A percentile compares a stretch with the other conserved stretches of the same genome.
Conservation (phyloP, 2,113 vertebrate species). For the Himantopus leucocephalus region DNA sequence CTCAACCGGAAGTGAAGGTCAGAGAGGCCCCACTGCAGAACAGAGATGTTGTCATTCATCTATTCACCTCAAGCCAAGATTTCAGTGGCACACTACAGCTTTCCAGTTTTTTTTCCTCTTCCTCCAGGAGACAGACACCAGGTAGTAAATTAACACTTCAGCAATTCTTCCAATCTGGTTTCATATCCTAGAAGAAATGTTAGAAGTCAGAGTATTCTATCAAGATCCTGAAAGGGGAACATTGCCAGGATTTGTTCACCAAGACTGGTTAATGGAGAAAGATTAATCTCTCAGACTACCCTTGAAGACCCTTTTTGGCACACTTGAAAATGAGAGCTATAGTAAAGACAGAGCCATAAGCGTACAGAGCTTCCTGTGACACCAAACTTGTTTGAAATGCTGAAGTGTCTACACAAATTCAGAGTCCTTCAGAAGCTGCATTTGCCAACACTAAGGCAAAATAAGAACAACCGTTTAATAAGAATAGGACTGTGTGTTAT, state of each 20-base stretch:
- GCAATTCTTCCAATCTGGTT: not conserved
- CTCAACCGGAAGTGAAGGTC: conserved; percentile 73
- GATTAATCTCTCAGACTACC: not conserved
- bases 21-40: conserved; percentile 31
- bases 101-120: not conserved
- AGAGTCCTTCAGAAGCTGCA: not conserved
- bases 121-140: not conserved
- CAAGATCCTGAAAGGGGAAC: not conserved
- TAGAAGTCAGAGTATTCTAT: not conserved
- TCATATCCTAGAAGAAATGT: not conserved
- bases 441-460: not conserved
- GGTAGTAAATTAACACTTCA: conserved; percentile 46
- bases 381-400: not conserved
- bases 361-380: not conserved
- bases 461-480: not conserved
- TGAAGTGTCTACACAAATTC: not conserved
- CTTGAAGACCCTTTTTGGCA: not conserved
- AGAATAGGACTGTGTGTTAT: not conserved
- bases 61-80: conserved; percentile 50
- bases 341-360: not conserved
- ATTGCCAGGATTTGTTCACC: not conserved
- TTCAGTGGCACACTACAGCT: conserved; percentile 63
- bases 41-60: conserved; percentile 52
- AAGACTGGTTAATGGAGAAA: not conserved
- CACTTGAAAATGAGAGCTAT: not conserved